Evolutionary conservation across 1,140 invertebrate species (phyloP).

Genomic region (Papilio helenus): DNA sequence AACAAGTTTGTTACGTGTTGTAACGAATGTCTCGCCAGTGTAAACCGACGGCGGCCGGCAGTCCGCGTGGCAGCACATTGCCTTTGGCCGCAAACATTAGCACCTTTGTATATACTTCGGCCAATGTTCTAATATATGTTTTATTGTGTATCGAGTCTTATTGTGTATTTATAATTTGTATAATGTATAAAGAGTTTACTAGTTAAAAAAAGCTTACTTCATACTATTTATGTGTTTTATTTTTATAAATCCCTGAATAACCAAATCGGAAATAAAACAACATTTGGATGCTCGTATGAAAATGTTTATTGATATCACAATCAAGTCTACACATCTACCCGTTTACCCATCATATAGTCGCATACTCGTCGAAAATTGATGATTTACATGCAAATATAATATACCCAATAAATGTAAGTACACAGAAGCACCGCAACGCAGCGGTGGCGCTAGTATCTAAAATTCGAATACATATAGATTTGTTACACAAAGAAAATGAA

Average conservation of each 20-base stretch:
- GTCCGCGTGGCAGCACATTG: neutral
- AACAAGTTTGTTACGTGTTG: no score
- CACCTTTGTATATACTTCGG: slow-evolving; percentile 61
- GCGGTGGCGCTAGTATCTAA: slow-evolving; percentile 56
- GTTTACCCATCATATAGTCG: slow-evolving; percentile 69
- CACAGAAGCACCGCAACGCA: slow-evolving; percentile 53
- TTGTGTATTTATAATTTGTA: slow-evolving; percentile 66
- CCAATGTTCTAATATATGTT: slow-evolving; percentile 60
- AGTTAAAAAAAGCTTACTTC: slow-evolving; percentile 80
- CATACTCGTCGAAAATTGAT: slow-evolving; percentile 71
- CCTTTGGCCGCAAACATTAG: slow-evolving; percentile 19
- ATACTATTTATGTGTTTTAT: slow-evolving; percentile 68
- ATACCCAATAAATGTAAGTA: slow-evolving; percentile 49
- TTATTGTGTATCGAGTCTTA: slow-evolving; percentile 67
- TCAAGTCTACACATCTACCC: slow-evolving; percentile 81
- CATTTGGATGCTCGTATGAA: slow-evolving; percentile 81
- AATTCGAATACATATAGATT: slow-evolving; percentile 62
- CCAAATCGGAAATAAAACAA: slow-evolving; percentile 62
- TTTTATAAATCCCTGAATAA: slow-evolving; percentile 42
- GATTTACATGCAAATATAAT: slow-evolving; percentile 67
- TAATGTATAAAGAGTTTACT: slow-evolving; percentile 77
- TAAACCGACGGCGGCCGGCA: neutral
- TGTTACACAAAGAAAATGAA: slow-evolving; percentile 59
- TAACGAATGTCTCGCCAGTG: neutral
- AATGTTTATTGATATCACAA: slow-evolving; percentile 83